Conservation (phyloP, 2,113 vertebrate species). For the Scophthalmus maximus region DNA sequence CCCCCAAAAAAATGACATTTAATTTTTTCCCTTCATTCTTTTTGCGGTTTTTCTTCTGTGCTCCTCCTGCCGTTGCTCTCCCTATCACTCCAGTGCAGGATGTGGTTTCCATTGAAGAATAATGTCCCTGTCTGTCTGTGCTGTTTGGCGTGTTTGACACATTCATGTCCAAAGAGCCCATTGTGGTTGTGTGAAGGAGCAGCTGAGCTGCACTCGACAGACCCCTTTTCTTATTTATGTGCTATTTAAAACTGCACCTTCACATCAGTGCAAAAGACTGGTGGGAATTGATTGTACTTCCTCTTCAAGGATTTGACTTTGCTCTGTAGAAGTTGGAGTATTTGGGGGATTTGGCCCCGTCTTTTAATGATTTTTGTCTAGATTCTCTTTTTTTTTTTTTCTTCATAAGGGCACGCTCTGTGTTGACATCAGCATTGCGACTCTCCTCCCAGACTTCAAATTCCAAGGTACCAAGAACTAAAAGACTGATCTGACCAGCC, state of each 20-base stretch:
- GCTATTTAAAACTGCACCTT: slow-evolving; percentile 45
- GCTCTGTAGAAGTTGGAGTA: neutral
- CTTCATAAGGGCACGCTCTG: neutral
- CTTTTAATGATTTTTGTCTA: slow-evolving; percentile 17
- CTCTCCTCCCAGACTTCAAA: neutral
- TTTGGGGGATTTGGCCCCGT: neutral
- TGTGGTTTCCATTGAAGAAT: neutral
- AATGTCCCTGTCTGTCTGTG: neutral
- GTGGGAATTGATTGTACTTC: neutral
- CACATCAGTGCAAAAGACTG: slow-evolving; percentile 7
- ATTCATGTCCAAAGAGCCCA: no score
- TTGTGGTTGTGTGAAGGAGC: no score
- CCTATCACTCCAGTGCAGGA: neutral
- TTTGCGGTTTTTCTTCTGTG: neutral
- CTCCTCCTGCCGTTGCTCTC: neutral
- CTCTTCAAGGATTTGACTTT: neutral
- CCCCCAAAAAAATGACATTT: no score
- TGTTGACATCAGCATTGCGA: neutral
- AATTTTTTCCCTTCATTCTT: neutral
- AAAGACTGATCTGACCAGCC: slow-evolving; percentile 36
- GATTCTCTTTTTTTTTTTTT: neutral
- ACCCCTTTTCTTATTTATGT: neutral
- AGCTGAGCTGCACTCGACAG: neutral
- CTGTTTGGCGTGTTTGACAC: neutral
- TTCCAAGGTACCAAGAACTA: slow-evolving; percentile 27